These are phyloP conservation scores for Eledona agricola DNA, from an alignment of 2,888 invertebrate species.

Conservation along the genomic window DNA sequence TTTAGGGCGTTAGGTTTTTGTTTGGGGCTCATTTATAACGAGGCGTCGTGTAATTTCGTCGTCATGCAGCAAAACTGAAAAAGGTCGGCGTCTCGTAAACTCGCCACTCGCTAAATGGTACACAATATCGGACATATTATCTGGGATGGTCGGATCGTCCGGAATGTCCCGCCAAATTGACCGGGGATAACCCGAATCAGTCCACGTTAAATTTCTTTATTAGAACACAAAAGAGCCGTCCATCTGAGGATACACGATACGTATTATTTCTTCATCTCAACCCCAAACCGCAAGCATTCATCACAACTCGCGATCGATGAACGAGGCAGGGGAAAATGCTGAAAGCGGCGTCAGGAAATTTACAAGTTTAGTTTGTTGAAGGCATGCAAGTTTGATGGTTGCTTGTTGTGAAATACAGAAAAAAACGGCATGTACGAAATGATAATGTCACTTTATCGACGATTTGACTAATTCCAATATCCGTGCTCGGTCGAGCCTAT, in stretches of 20 bases:
- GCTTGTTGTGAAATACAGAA: slow-evolving; percentile 14
- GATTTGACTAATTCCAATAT: slow-evolving; percentile 15
- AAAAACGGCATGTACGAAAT: slow-evolving; percentile 25
- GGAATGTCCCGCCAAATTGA: slow-evolving; percentile 29
- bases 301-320: slow-evolving; percentile 18
- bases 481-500: slow-evolving; percentile 16
- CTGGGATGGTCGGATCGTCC: slow-evolving; percentile 22
- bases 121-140: slow-evolving; percentile 28
- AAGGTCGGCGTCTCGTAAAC: slow-evolving; percentile 26
- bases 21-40: slow-evolving; percentile 17
- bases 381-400: slow-evolving; percentile 10
- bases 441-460: slow-evolving; percentile 21
- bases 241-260: background rate
- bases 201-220: slow-evolving; percentile 36
- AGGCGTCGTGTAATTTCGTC: slow-evolving; percentile 20
- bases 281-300: slow-evolving; percentile 9
- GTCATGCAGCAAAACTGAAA: slow-evolving; percentile 22
- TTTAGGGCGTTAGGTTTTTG: slow-evolving; percentile 12
- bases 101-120: slow-evolving; percentile 22
- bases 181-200: slow-evolving; percentile 29
- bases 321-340: slow-evolving; percentile 8
- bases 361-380: slow-evolving; percentile 7
- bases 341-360: slow-evolving; percentile 8
- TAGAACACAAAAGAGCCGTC: slow-evolving; percentile 30
- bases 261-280: no score